Conservation (phyloP, 2,888 invertebrate species). For the Stenodera caucasica region DNA sequence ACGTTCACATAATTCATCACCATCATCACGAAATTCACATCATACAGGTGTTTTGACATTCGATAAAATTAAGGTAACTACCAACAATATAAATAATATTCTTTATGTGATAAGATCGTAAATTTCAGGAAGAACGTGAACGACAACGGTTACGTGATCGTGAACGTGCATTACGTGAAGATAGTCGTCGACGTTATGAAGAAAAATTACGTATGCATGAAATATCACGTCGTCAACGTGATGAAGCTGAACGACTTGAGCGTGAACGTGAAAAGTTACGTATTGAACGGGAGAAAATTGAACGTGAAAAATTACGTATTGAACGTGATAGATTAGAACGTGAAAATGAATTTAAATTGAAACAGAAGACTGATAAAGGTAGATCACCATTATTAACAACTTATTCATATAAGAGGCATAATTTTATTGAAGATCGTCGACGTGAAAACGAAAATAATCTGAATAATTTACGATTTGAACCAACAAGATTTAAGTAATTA, state of each 20-base stretch:
- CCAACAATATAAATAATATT: not conserved
- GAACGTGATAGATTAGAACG: too few species aligned
- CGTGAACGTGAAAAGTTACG: constrained; percentile 80
- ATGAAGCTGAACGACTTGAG: constrained; percentile 80
- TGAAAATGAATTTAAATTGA: constrained; percentile 69
- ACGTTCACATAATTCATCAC: not conserved
- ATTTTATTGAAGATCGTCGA: constrained; percentile 50
- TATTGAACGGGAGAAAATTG: constrained; percentile 83
- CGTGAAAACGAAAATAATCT: constrained; percentile 38
- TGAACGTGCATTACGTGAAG: constrained; percentile 76
- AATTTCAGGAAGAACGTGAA: constrained; percentile 69
- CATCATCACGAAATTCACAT: constrained; percentile 31
- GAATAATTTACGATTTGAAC: constrained; percentile 62
- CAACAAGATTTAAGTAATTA: constrained; percentile 41
- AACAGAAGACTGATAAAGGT: constrained; percentile 71
- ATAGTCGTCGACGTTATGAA: constrained; percentile 77
- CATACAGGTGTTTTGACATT: constrained; percentile 70
- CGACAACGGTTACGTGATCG: constrained; percentile 74
- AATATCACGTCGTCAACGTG: constrained; percentile 75
- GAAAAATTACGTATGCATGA: constrained; percentile 68
- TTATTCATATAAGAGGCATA: constrained; percentile 51
- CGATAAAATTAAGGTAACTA: constrained; percentile 74
- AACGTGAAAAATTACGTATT: constrained; percentile 86
- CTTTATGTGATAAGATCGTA: constrained; percentile 3
- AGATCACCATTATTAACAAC: constrained; percentile 49